phyloP scores from a whole-genome alignment of 2,113 vertebrate genomes.

The Ariopsis seemanni region DNA sequence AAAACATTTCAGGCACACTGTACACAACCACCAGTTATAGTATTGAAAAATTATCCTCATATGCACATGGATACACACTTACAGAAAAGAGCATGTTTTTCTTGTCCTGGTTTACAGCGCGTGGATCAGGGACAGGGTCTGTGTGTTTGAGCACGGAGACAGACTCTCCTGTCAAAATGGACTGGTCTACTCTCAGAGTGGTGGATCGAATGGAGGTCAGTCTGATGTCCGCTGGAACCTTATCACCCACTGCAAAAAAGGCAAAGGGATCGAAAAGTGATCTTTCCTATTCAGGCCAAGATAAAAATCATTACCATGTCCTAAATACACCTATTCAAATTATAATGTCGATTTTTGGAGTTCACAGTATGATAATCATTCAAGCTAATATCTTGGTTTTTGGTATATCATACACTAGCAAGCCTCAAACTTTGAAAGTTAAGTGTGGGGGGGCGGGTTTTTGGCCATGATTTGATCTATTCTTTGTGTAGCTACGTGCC shows the following conservation, averaged over 20 bases:
- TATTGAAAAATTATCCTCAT: neutral
- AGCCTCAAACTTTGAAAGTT: neutral
- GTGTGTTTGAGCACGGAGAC: conserved; percentile 79
- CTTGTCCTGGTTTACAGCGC: conserved; percentile 80
- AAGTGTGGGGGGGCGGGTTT: neutral
- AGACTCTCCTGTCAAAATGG: conserved; percentile 86
- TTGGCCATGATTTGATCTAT: neutral
- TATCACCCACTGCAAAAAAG: conserved; percentile 82
- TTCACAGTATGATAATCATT: neutral
- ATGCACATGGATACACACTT: conserved; percentile 56
- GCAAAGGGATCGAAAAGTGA: neutral
- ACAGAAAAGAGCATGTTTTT: conserved; percentile 82
- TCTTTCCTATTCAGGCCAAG: neutral
- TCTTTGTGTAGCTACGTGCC: neutral
- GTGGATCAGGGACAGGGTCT: conserved; percentile 76
- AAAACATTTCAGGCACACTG: conserved; percentile 3
- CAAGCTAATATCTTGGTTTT: neutral
- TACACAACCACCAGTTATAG: neutral
- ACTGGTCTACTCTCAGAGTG: conserved; percentile 89
- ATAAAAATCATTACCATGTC: neutral
- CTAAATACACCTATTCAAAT: neutral
- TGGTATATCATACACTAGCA: neutral
- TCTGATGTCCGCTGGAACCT: conserved; percentile 89
- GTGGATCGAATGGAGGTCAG: conserved; percentile 88
- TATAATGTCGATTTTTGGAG: neutral